Percentiles rank a stretch among this genome's conserved stretches.
Conservation (phyloP, 2,113 vertebrate species). For the Conger conger region DNA sequence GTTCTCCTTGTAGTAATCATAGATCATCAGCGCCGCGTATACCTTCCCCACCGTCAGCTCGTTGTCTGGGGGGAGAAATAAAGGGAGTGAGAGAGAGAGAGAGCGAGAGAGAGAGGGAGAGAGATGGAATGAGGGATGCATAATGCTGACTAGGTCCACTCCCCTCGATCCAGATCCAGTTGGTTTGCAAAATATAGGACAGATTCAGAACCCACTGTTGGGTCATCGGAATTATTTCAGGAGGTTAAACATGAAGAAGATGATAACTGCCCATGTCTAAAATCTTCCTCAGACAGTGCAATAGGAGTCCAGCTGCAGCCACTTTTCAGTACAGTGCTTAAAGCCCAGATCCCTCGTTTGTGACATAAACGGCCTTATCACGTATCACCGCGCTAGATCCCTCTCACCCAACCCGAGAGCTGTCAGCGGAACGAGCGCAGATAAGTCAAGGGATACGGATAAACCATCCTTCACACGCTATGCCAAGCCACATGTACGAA, state of each 20-base stretch:
- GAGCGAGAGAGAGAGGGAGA: not conserved
- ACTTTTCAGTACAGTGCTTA: not conserved
- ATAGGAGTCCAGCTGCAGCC: not conserved
- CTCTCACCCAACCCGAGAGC: not conserved
- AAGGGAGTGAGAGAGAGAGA: conserved; percentile 31
- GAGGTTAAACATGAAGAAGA: not conserved
- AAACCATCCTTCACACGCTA: not conserved
- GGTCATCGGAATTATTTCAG: not conserved
- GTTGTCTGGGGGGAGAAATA: conserved; percentile 70
- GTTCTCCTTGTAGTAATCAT: conserved; percentile 97
- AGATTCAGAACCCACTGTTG: too few species aligned
- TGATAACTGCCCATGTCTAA: too few species aligned
- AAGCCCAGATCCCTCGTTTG: too few species aligned
- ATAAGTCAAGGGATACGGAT: not conserved
- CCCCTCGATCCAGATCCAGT: too few species aligned
- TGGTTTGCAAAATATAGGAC: too few species aligned
- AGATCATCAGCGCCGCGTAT: conserved; percentile 96
- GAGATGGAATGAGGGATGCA: not conserved
- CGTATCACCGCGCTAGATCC: too few species aligned
- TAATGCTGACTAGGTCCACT: too few species aligned
- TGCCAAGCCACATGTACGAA: not conserved
- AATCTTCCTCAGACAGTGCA: not conserved
- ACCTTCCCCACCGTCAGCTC: conserved; percentile 97
- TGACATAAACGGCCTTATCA: too few species aligned
- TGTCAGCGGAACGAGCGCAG: not conserved